Base-by-base conservation (phyloP, 2,888 invertebrate genomes). In the Girardia tigrina region DNA sequence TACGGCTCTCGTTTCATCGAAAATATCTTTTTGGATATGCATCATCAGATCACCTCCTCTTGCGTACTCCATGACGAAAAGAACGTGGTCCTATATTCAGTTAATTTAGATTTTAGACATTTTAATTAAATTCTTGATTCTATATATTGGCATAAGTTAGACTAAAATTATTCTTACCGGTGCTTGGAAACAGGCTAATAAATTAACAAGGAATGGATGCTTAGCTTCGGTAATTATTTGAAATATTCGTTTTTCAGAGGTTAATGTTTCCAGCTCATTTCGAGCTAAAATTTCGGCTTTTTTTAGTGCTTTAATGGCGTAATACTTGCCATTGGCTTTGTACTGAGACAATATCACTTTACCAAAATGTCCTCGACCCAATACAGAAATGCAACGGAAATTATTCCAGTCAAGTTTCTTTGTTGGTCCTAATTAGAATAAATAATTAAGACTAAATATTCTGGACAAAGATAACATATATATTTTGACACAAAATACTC, bases 11-110 rank as follows among this genome's bases (percentile, higher is more conserved):
- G 93, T 91, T 86, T 98, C 98, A 78, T 90, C 89, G 86, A 99
- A 99, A 69, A 95, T 95, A 85, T 98, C 97, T 70, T 94, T 93
- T 85, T 99, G 98, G 81, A 99, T 99, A 86, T 99, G 98, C 92
- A 98, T 95, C 98, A 98, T 98, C 79, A 98, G 88, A 86, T 97
- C 97, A 76, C 97, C 97, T 77, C 97, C 97, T 80, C 94, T 94
- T 72, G 95, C 95, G 86, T 98, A 98, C 85, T 99, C 98, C 97
- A 98, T 88, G 70, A 98, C 97, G 87, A 98, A 98, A 86, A 97
- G 95, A 70, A 98, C 97, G 86, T 98, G 97, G 83, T 91, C 89
- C 89, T 89, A 81, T 42, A 42, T 16, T n/a, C n/a, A n/a, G 14
- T 16, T 16, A 42, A 42, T 16, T n/a, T n/a, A 42, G 42, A 42